A percentile compares a stretch with the other conserved stretches of the same genome.
phyloP scores from a whole-genome alignment of 2,888 invertebrate genomes.

The Thymelicus lineola region DNA sequence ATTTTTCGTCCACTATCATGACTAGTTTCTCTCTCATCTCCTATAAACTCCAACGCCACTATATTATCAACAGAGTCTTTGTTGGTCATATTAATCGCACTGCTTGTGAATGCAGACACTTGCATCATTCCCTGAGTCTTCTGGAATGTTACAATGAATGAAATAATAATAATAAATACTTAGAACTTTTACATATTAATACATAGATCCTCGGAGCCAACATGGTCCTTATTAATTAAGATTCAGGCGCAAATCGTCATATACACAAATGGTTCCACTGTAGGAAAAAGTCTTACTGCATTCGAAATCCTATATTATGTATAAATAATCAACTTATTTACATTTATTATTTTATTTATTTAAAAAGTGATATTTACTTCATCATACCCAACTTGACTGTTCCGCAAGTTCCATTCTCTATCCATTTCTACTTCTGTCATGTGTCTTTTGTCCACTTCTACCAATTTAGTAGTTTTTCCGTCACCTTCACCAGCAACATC shows the following conservation, averaged over 20 bases:
- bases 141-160: slow-evolving; percentile 36
- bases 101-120: slow-evolving; percentile 69
- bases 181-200: too few relatives aligned
- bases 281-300: too few relatives aligned
- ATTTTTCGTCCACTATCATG: slow-evolving; percentile 56
- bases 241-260: too few relatives aligned
- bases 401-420: slow-evolving; percentile 65
- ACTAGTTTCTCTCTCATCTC: slow-evolving; percentile 42
- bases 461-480: slow-evolving; percentile 53
- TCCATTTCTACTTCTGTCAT: slow-evolving; percentile 60
- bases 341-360: slow-evolving; percentile 4
- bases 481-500: slow-evolving; percentile 48
- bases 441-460: slow-evolving; percentile 50
- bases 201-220: too few relatives aligned
- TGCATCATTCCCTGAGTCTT: slow-evolving; percentile 52
- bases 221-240: too few relatives aligned
- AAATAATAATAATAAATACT: too few relatives aligned
- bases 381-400: slow-evolving; percentile 52
- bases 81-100: slow-evolving; percentile 57
- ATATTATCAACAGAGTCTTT: slow-evolving; percentile 50
- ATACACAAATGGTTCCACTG: too few relatives aligned
- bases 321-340: neutral
- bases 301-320: neutral
- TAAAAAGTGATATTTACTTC: slow-evolving; percentile 47
- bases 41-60: slow-evolving; percentile 63